phyloP scores from a whole-genome alignment of 2,113 vertebrate species.

The Astur gentilis region DNA sequence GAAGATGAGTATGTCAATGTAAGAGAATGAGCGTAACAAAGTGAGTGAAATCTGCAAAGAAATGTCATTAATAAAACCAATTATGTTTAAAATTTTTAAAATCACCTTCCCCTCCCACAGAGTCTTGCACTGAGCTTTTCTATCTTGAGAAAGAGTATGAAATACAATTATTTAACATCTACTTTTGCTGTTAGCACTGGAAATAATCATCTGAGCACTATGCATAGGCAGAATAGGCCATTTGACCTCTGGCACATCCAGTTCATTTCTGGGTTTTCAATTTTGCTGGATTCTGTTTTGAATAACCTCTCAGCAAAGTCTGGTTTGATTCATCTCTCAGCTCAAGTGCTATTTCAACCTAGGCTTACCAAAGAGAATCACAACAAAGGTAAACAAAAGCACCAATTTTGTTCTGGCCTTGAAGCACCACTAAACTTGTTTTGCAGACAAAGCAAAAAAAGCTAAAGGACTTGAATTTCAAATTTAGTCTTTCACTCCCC shows the following conservation, averaged over 20 bases:
- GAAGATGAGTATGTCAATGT: background rate
- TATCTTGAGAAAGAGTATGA: background rate
- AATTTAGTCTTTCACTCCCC: background rate
- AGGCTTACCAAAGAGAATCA: background rate
- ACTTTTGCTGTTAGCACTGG: background rate
- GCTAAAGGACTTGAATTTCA: background rate
- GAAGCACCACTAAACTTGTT: background rate
- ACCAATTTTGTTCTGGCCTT: background rate
- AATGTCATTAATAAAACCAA: background rate
- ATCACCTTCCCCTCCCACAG: background rate
- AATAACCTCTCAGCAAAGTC: background rate
- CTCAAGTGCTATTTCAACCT: background rate
- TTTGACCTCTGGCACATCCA: background rate
- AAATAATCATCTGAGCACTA: background rate
- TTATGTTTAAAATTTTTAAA: background rate
- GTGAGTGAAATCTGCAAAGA: background rate
- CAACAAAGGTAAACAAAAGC: background rate
- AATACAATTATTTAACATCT: background rate
- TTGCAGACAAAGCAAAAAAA: background rate
- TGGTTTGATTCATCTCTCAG: background rate
- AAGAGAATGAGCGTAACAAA: background rate
- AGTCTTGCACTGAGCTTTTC: background rate
- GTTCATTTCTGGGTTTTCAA: background rate
- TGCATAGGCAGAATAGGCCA: accelerated
- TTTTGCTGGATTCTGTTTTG: background rate